Evolutionary conservation across 2,888 invertebrate genomes (phyloP).

Genomic region (Melanostoma mellinum): DNA sequence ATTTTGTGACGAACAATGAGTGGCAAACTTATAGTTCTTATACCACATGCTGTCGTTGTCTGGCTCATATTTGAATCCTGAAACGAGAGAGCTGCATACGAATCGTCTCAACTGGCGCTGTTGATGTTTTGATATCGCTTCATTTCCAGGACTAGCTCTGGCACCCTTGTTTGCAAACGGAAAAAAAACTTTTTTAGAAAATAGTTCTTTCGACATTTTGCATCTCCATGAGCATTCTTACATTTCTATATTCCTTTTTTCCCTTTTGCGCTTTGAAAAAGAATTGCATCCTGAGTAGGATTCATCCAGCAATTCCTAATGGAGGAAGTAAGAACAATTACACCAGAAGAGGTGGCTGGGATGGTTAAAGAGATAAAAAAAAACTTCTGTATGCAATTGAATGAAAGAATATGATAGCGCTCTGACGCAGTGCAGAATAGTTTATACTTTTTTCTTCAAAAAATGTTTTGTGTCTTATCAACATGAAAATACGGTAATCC

Average conservation of each 20-base stretch:
- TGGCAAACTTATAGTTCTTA: conserved; percentile 19
- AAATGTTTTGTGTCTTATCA: conserved; percentile 9
- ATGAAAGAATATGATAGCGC: conserved; percentile 16
- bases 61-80: not conserved
- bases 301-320: conserved; percentile 3
- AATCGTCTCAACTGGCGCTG: no score
- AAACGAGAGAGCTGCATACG: no score
- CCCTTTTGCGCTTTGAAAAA: not conserved
- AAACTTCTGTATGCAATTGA: conserved; percentile 32
- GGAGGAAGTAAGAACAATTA: conserved; percentile 15
- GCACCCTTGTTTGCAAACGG: not conserved
- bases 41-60: conserved; percentile 20
- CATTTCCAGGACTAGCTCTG: conserved; percentile 32
- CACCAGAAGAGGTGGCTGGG: not conserved
- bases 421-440: conserved; percentile 6
- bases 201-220: conserved; percentile 6
- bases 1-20: conserved; percentile 41
- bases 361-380: not conserved
- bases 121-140: conserved; percentile 23
- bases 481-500: not conserved
- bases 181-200: not conserved
- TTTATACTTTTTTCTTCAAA: conserved; percentile 7
- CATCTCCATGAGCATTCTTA: not conserved
- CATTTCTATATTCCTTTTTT: not conserved
- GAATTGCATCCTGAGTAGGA: conserved; percentile 21